Evolutionary conservation across 2,888 invertebrate species (phyloP), one percentile per base, ranked within the genome.

Genomic region (Sussaba pulchella): DNA sequence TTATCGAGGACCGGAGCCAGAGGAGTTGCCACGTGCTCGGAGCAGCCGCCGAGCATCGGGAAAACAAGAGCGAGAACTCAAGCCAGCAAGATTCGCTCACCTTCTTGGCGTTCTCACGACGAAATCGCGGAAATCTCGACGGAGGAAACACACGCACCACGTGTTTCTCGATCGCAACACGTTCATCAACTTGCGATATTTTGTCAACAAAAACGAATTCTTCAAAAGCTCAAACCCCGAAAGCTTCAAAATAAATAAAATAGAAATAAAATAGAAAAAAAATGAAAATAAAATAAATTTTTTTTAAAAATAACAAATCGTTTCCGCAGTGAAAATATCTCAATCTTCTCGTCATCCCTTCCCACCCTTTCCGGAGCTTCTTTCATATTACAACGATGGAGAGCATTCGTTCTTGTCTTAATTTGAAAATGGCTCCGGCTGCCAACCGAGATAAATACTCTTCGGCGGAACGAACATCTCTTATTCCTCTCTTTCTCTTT

Each of bases 51-150:
- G 39, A 69, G 50, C 43, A 41, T 41, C 57, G 57, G 76, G 78
- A 71, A n/a, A n/a, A 72, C 77, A 63, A 71, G 75, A 76, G 82
- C 26, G 69, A 81, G 77, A 82, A n/a, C 47, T 36, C 45, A 61
- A 59, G 61, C 57, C 57, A 67, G 50, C 12, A 76, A 59, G 63
- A 52, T 86, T 85, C 86, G 86, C 86, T 87, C 85, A 74, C 72
- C 75, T 85, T 84, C 86, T 89, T 87, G 89, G 88, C 89, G 85
- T 88, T 87, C 86, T 86, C 86, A 64, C 79, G 64, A 76, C 67
- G 54, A 81, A 81, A 81, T 76, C 43, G 45, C 66, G 14, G n/a
- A 61, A 54, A 43, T 57, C 9, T 14, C 63, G 24, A 19, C 54
- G 31, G 54, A 12, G 41, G 17, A 39, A 6, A 43, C 43, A 43